phyloP scores from a whole-genome alignment of 2,113 vertebrate genomes.

The Ibidorhyncha struthersii region DNA sequence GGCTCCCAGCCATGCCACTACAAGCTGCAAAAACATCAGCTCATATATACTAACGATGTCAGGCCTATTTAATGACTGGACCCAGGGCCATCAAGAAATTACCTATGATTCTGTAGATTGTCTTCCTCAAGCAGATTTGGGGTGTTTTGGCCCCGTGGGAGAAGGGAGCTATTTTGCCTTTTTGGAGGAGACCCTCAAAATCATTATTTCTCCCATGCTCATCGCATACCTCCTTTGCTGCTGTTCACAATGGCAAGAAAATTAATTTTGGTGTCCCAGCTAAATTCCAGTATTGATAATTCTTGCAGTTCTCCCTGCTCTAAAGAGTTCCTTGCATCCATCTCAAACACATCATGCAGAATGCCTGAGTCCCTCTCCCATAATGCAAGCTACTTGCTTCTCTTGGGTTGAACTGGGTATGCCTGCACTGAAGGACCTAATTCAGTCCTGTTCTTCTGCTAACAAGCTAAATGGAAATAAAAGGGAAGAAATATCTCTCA shows the following conservation, averaged over 20 bases:
- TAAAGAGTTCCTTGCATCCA: neutral
- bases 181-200: neutral
- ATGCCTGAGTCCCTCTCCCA: neutral
- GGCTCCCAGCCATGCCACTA: constrained; percentile 59
- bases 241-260: neutral
- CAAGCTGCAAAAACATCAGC: constrained; percentile 59
- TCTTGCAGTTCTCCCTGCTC: neutral
- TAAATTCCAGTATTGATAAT: neutral
- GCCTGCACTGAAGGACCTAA: neutral
- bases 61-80: neutral
- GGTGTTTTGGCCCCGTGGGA: neutral
- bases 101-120: neutral
- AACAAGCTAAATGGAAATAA: neutral
- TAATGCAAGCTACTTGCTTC: neutral
- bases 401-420: neutral
- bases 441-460: neutral
- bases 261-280: neutral
- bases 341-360: neutral
- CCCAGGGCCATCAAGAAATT: neutral
- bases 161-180: neutral
- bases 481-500: neutral
- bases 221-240: neutral
- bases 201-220: neutral
- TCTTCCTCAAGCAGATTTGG: neutral
- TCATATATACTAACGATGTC: neutral